Evolutionary conservation across 1,140 invertebrate genomes (phyloP), one percentile per base, ranked within the genome.

Genomic region (Zaprionus lachaisei): DNA sequence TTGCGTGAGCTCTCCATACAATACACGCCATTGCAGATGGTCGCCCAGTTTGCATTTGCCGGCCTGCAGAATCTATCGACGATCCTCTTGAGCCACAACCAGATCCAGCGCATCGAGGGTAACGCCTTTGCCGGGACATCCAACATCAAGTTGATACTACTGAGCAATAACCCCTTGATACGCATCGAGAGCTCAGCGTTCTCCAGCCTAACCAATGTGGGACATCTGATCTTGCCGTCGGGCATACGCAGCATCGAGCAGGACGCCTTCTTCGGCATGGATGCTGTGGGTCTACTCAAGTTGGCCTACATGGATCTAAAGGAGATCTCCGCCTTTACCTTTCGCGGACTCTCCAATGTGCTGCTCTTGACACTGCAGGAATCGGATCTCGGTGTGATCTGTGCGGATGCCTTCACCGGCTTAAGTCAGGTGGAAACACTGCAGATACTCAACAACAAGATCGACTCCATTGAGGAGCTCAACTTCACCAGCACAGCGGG

Each of bases 41-140:
- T 97, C 14, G 95, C 96, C 5, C 95, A 95, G 37, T 97, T 97
- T 79, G 95, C 96, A 0, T 97, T 97, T 83, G 96, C 97, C 12
- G 96, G 96, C 0, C 92, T 97, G 5, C 96, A 97, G 84, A 97
- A 97, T 86, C 94, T 97, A 7, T 95, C 95, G 2, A 94, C 95
- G 2, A 95, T 97, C 47, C 93, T 96, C 58, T 91, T 97, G 12
- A 95, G 95, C 12, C 95, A 97, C 93, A 97, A 97, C 87, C 95
- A 95, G 79, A 97, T 97, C 15, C 94, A 94, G 9, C 95, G 95
- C 78, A 96, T 97, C 49, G 96, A 97, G 91, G 95, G 95, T 2
- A 96, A 96, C 83, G 96, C 96, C 9, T 97, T 97, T 72, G 96
- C 97, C 0, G 97, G 96, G 11, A 97, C 96, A 0, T 96, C 96